Percentiles rank a stretch among this genome's conserved stretches.
These are phyloP conservation scores for Leptonema lineaticorne DNA, from an alignment of 1,140 invertebrate genomes.

Conservation along the genomic window DNA sequence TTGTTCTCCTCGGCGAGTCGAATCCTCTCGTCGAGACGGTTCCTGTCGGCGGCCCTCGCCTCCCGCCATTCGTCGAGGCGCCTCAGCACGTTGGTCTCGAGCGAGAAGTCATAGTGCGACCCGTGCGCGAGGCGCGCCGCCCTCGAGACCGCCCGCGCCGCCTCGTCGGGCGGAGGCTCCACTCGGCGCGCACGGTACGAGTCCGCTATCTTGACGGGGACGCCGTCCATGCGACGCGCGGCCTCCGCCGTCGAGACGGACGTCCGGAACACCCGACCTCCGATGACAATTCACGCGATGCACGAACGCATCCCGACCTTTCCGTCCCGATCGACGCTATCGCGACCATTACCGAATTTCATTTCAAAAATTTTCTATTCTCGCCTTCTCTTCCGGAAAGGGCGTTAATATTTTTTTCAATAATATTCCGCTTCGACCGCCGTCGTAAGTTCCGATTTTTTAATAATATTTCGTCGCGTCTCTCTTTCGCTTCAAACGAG, in stretches of 20 bases:
- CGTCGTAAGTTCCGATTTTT: too few species aligned
- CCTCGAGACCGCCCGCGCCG: not conserved
- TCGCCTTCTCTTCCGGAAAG: not conserved
- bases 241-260: conserved; percentile 49
- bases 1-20: conserved; percentile 57
- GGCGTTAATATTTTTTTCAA: too few species aligned
- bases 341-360: not conserved
- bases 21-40: conserved; percentile 60
- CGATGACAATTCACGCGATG: not conserved
- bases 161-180: conserved; percentile 56
- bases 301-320: not conserved
- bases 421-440: too few species aligned
- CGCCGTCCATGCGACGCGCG: conserved; percentile 70
- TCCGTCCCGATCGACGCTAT: not conserved
- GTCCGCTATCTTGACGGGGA: conserved; percentile 86
- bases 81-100: conserved; percentile 69
- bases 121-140: conserved; percentile 41
- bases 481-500: too few species aligned
- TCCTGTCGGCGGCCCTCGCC: conserved; percentile 60
- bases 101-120: conserved; percentile 66
- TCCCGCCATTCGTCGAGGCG: conserved; percentile 69
- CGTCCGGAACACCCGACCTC: not conserved
- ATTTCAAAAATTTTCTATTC: not conserved
- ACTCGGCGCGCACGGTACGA: conserved; percentile 62
- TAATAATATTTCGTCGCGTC: too few species aligned